A percentile compares a stretch with the other conserved stretches of the same genome.
Conservation (phyloP, 1,140 invertebrate species). For the Cotesia glomerata region DNA sequence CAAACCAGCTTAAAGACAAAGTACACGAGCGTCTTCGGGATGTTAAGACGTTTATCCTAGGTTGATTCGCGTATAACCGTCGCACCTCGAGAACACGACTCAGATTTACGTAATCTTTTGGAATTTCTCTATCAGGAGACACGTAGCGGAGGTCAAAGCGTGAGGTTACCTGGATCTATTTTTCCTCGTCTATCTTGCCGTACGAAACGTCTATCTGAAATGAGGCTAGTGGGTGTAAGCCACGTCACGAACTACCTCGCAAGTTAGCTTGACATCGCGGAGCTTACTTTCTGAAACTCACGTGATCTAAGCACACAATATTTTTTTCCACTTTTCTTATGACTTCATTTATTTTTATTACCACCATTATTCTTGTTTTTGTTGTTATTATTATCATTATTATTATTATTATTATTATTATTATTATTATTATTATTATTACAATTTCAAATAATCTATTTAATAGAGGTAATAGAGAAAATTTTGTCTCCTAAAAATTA, state of each 20-base stretch:
- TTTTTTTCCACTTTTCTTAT: no score
- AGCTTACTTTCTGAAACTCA: neutral
- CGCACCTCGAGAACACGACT: neutral
- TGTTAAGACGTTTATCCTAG: neutral
- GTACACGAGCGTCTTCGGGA: neutral
- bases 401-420: no score
- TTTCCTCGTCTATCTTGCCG: neutral
- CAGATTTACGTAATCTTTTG: constrained; percentile 33
- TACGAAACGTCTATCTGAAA: constrained; percentile 6
- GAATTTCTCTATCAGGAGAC: constrained; percentile 28
- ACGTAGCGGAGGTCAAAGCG: constrained; percentile 25
- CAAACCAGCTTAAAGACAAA: no score
- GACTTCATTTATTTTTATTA: neutral
- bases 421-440: no score
- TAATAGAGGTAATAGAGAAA: no score
- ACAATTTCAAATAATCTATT: no score
- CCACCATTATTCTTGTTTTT: neutral
- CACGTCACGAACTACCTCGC: constrained; percentile 17
- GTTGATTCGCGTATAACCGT: neutral
- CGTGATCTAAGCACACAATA: neutral
- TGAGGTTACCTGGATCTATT: constrained; percentile 12
- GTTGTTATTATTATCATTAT: no score
- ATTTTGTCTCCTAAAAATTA: no score
- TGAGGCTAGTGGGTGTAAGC: constrained; percentile 6
- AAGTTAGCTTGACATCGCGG: constrained; percentile 5